Evolutionary conservation across 2,797 vertebrate genomes (phyloP).

Genomic region (Numenius phaeopus): DNA sequence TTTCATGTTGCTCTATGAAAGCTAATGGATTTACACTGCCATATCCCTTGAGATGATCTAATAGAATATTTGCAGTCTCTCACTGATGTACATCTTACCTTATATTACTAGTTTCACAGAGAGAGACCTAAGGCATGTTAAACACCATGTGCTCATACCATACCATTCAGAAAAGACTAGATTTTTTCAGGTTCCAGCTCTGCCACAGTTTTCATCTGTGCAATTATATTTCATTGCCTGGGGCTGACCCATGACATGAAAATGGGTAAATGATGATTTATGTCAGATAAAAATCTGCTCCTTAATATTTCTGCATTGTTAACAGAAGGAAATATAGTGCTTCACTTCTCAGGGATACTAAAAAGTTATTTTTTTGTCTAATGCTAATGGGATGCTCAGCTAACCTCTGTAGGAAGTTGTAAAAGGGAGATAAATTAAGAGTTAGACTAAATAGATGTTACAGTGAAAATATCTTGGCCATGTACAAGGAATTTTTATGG

Average conservation of each 20-base stretch:
- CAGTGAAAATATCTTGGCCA: not conserved
- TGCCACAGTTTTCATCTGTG: not conserved
- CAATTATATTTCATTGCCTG: not conserved
- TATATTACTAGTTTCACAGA: not conserved
- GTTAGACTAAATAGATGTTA: not conserved
- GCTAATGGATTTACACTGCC: not conserved
- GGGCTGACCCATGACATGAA: conserved; percentile 29
- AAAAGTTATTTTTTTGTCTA: not conserved
- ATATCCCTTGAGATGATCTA: not conserved
- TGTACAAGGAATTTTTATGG: conserved; percentile 7
- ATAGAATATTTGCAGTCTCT: not conserved
- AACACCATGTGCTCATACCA: not conserved
- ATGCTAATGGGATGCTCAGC: conserved; percentile 5
- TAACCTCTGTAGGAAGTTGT: conserved; percentile 19
- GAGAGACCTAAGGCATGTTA: not conserved
- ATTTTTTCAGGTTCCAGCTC: not conserved
- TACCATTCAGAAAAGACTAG: not conserved
- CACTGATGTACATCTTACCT: not conserved
- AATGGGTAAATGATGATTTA: conserved; percentile 31
- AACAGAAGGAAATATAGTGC: not conserved
- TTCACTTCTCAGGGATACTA: not conserved
- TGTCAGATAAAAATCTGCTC: conserved; percentile 34
- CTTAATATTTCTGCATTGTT: conserved; percentile 1
- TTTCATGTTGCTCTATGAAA: not conserved
- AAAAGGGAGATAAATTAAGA: conserved; percentile 27